phyloP scores from a whole-genome alignment of 2,888 invertebrate species.

The Machimus atricapillus region DNA sequence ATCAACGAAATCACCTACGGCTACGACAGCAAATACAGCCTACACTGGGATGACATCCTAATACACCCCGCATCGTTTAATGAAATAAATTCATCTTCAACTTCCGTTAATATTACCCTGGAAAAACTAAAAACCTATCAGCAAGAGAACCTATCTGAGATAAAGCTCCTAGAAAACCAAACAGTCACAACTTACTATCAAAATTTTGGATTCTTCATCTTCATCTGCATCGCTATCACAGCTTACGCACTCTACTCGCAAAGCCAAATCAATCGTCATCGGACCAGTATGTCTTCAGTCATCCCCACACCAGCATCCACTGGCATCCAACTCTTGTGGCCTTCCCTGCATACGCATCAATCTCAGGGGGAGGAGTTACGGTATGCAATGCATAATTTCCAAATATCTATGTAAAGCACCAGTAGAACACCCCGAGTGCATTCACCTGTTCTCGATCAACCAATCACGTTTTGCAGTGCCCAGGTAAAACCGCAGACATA shows the following conservation, averaged over 20 bases:
- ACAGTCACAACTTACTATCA: neutral
- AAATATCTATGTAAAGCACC: too few relatives aligned
- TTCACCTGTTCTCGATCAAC: too few relatives aligned
- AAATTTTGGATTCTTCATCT: neutral
- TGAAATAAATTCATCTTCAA: neutral
- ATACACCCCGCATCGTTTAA: neutral
- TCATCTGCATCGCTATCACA: neutral
- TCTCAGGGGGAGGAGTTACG: neutral
- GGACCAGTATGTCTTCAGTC: neutral
- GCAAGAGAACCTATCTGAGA: neutral
- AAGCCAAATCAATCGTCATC: neutral
- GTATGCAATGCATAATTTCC: too few relatives aligned
- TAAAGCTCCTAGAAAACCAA: neutral
- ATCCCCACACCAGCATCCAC: neutral
- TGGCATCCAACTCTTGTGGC: neutral
- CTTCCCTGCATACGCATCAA: neutral
- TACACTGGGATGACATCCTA: neutral
- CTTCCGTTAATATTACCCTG: neutral
- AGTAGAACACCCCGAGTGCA: too few relatives aligned
- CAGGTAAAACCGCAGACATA: too few relatives aligned
- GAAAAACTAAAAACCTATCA: neutral
- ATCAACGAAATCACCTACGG: neutral
- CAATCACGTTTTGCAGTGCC: too few relatives aligned
- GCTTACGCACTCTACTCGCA: neutral
- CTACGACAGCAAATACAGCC: neutral